Evolutionary conservation across 1,140 invertebrate species (phyloP).

Genomic region (Oryctes rhinoceros): DNA sequence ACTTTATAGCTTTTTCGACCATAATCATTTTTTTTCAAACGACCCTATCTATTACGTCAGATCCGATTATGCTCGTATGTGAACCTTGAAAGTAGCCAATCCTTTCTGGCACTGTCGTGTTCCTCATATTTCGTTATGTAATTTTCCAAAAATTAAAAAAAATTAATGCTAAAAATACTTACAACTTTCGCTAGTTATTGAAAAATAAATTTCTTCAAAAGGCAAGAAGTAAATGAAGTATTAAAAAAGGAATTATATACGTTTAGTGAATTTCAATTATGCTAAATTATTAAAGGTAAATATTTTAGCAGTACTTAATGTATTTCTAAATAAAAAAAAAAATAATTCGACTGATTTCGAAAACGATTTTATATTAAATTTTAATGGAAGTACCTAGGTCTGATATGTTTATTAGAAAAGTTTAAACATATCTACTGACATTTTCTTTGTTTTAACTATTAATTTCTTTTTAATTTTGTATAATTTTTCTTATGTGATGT

Average conservation of each 20-base stretch:
- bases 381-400: constrained; percentile 27
- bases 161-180: too few species aligned
- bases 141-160: too few species aligned
- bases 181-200: too few species aligned
- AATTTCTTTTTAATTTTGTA: constrained; percentile 15
- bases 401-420: constrained; percentile 13
- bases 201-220: constrained; percentile 23
- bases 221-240: constrained; percentile 13
- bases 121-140: too few species aligned
- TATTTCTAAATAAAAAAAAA: constrained; percentile 1
- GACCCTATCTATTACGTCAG: too few species aligned
- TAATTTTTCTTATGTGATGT: constrained; percentile 11
- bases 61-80: too few species aligned
- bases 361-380: constrained; percentile 14
- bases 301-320: constrained; percentile 22
- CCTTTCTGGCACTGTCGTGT: too few species aligned
- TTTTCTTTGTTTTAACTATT: constrained; percentile 8
- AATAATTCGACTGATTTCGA: constrained; percentile 3
- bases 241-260: neutral
- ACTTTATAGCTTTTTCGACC: too few species aligned
- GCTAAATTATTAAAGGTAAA: constrained; percentile 20
- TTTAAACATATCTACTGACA: constrained; percentile 21
- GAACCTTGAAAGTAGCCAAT: too few species aligned
- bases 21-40: too few species aligned
- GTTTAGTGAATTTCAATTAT: constrained; percentile 12